Conservation (phyloP, 1,140 invertebrate species). For the Polypedilum pembai region DNA sequence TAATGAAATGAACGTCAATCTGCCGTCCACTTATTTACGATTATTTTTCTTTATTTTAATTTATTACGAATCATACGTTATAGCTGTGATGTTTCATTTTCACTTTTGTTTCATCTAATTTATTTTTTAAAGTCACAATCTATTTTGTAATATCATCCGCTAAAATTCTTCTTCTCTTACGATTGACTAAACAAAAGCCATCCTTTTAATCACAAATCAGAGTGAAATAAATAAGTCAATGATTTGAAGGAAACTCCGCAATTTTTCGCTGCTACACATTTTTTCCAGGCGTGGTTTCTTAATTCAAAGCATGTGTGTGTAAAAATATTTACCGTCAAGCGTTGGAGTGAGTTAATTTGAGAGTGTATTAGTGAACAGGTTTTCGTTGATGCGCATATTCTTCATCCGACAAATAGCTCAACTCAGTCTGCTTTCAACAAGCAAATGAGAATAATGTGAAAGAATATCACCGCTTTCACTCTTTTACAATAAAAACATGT, state of each 20-base stretch:
- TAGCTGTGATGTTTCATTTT: no score
- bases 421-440: conserved; percentile 14
- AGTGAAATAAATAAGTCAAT: neutral
- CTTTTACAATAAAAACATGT: neutral
- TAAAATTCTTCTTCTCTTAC: no score
- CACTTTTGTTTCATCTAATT: no score
- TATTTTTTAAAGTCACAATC: no score
- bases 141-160: no score
- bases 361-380: neutral
- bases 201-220: no score
- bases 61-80: no score
- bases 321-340: neutral
- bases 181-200: no score
- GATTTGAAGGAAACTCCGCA: neutral
- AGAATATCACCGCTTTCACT: neutral
- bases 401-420: neutral
- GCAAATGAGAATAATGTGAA: neutral
- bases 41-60: no score
- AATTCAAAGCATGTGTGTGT: conserved; percentile 15
- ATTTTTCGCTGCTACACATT: neutral
- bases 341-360: neutral
- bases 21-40: no score
- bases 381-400: neutral
- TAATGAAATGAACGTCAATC: no score
- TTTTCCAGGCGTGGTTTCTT: neutral